Base-by-base conservation (phyloP, 1,140 invertebrate genomes). In the Conus ventricosus region DNA sequence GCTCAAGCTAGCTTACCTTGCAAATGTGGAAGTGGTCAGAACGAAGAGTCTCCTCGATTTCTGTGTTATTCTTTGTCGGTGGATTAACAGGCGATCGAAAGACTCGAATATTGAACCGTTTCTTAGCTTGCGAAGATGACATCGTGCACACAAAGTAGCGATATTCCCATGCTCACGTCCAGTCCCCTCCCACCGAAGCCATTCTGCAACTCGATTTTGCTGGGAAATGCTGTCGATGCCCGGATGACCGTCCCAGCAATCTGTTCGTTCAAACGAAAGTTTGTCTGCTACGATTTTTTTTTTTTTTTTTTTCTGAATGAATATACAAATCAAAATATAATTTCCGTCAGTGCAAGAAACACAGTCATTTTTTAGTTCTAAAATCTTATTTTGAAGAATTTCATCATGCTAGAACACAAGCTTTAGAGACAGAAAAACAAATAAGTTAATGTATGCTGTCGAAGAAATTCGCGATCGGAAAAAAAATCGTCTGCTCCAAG, bases 11-110 rank as follows among this genome's bases (percentile, higher is more conserved):
- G 85, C 89, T 88, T 90, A 94, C 93, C 92, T 94, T 94, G 91
- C 91, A 92, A 75, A 93, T 92, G 91, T 93, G 91, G 87, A 94
- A 93, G 91, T 94, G 93, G 63, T 93, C 93, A 13, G 92, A 91
- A 76, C 92, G 92, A 71, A 94, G 88, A 8, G 92, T 93, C 88
- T 94, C 93, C 87, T 93, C 93, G 84, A 94, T 93, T 87, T 94
- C 93, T 78, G 89, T 92, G 83, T 94, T 93, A 85, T 90, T 91
- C 89, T 94, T 93, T 23, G 91, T 89, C 15, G 91, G 91, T 87
- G 93, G 87, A 87, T 91, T 91, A 27, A 92, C 93, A 23, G 93
- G 93, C 67, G 91, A 92, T 27, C 93, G 90, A 80, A 94, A 88
- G 55, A 92, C 39, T 91, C 91, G 92, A 25, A 93, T 88, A 75